phyloP scores from a whole-genome alignment of 2,888 invertebrate species.

The Eurytoma californica region DNA sequence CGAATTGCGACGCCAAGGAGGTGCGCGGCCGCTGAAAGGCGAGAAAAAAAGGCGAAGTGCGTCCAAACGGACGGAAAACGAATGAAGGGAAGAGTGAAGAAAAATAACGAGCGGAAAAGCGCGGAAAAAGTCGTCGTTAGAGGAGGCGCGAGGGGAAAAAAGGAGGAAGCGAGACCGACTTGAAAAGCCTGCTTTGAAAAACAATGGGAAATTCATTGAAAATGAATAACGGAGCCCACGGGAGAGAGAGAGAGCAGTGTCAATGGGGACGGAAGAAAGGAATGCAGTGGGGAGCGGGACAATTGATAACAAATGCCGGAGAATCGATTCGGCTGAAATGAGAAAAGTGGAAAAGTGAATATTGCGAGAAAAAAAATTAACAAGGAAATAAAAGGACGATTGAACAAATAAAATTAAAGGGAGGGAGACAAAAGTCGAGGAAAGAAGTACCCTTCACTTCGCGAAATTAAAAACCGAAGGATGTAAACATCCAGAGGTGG shows the following conservation, averaged over 20 bases:
- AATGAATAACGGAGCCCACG: not conserved
- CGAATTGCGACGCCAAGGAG: constrained; percentile 14
- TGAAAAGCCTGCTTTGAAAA: constrained; percentile 21
- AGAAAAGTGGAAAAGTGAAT: constrained; percentile 36
- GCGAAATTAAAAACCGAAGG: constrained; percentile 62
- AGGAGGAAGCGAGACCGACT: not conserved
- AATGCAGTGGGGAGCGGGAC: not conserved
- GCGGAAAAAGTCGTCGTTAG: not conserved
- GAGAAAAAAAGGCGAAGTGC: constrained; percentile 44
- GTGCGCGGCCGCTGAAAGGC: not conserved
- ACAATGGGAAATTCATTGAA: constrained; percentile 42
- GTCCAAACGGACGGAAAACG: constrained; percentile 39
- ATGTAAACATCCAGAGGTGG: constrained; percentile 58
- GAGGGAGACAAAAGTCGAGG: constrained; percentile 45
- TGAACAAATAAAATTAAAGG: constrained; percentile 44
- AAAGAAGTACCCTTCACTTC: constrained; percentile 56
- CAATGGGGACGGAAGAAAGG: not conserved
- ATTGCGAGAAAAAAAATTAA: constrained; percentile 14
- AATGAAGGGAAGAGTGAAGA: constrained; percentile 38
- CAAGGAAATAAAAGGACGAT: not conserved
- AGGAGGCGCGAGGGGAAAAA: not conserved
- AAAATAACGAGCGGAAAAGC: constrained; percentile 37
- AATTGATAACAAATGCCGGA: constrained; percentile 16
- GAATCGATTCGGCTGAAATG: constrained; percentile 28
- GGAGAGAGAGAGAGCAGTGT: not conserved